Base-by-base conservation (phyloP, 2,113 vertebrate genomes). In the Patagioenas fasciata region DNA sequence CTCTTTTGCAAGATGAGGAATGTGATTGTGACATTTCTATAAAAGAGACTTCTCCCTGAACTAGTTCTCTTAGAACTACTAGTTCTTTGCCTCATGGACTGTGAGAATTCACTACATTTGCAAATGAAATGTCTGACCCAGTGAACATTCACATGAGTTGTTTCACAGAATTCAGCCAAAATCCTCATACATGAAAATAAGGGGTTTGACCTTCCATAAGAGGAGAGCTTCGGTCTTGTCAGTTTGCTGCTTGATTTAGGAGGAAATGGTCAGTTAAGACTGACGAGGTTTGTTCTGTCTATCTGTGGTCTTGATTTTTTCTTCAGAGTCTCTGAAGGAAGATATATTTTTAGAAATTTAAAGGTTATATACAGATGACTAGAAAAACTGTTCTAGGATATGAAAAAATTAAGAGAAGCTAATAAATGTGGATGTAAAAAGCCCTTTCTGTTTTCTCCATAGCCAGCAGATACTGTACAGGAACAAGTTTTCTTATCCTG, bases 41-140 rank as follows among this genome's bases (percentile, higher is more conserved):
- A 50, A 78, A 80, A 69, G 4, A 56, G 5, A 13, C 3, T 71
- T 12, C 29, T 70, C 47, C 32, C 8, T 85, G 51, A 29, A 24
- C 29, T 47, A 47, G 44, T 88, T 56, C 15, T 77, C 26, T 70
- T 78, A 73, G 66, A 82, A 60, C 54, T 54, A 29, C 23, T 48
- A 29, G 16, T 29, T 50, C 42, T 95, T 94, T 93, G 11, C 32
- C 11, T 93, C 32, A 31, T 34, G 6, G 20, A 48, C 15, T 69
- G 25, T 47, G 50, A 85, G 66, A 89, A 85, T 93, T 75, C 80
- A 80, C 32, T 88, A 58, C 13, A 44, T 83, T 66, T 78, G 11
- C 26, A 91, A 95, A 95, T 85, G 51, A 80, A 94, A 50, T 48
- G 31, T 21, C 11, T 87, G 67, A 47, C 42, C 13, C 18, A 15